Evolutionary conservation across 2,797 vertebrate species (phyloP), one percentile per base, ranked within the genome.

Genomic region (Clamator glandarius): DNA sequence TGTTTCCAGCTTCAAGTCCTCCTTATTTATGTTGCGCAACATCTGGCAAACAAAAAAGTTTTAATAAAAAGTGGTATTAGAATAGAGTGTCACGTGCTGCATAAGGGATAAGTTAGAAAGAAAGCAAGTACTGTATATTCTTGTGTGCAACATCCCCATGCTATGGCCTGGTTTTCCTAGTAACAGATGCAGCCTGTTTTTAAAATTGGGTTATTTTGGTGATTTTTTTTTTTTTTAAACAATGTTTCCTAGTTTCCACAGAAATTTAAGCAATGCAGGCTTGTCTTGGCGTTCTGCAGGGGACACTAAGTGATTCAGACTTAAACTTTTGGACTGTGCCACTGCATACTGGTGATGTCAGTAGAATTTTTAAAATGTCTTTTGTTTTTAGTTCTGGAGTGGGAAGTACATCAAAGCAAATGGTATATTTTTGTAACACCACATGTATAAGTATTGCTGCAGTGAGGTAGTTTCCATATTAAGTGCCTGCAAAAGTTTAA

Each of bases 371-470:
- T 70, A 78, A 46, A 91, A 91, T 1, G 4, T 62, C 64, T 73
- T 72, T 77, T 93, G 48, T 92, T 64, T 50, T 92, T 93, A 68
- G 76, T 83, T 73, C 51, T 94, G 66, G 63, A 80, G 35, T 23
- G 39, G 66, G 36, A 77, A 69, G 54, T 54, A 50, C 51, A 75
- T 92, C 80, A 85, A 90, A 96, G 85, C 33, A 74, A 75, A 72
- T 15, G 12, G 25, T 92, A 9, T 89, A 31, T 46, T 92, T 93
- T 90, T 92, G 17, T 95, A 94, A 52, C 35, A n/a, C 26, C 83
- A 63, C 4, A 0, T 94, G 82, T 88, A 57, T 89, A 94, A 96
- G 95, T 93, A 94, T 59, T 90, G 54, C 44, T 62, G 46, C 35
- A 78, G 69, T 18, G 15, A 19, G 48, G 41, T 63, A 66, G 58